Conservation (phyloP, 1,140 invertebrate species). For the Drosophila bocqueti region DNA sequence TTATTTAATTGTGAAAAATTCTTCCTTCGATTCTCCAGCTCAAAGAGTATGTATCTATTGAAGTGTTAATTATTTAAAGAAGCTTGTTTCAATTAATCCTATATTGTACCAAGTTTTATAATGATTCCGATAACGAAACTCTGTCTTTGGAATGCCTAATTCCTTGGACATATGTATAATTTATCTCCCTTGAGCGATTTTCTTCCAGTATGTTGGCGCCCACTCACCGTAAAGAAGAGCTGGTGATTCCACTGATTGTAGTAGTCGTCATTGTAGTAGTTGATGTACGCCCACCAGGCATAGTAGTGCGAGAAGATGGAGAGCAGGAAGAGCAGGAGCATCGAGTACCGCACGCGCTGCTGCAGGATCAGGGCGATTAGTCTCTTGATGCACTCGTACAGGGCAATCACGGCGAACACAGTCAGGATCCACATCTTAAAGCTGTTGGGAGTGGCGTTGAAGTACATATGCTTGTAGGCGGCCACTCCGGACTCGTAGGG, state of each 20-base stretch:
- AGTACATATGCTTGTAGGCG: conserved; percentile 93
- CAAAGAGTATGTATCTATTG: background rate
- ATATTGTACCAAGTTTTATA: background rate
- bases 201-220: background rate
- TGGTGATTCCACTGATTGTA: conserved; percentile 92
- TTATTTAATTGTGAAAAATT: background rate
- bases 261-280: conserved; percentile 94
- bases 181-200: background rate
- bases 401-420: conserved; percentile 88
- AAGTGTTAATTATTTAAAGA: background rate
- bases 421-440: conserved; percentile 92
- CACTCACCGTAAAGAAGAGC: conserved; percentile 89
- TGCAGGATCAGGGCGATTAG: conserved; percentile 87
- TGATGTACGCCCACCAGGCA: conserved; percentile 93
- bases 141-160: background rate
- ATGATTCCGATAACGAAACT: background rate
- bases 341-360: conserved; percentile 87
- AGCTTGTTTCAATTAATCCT: background rate
- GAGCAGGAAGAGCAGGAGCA: conserved; percentile 89
- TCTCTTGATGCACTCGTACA: conserved; percentile 91
- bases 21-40: too few relatives aligned
- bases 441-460: conserved; percentile 91
- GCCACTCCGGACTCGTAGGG: conserved; percentile 91
- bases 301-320: conserved; percentile 94
- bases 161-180: background rate